Conservation (phyloP, 2,888 invertebrate genomes). For the Anthophora plumipes region DNA sequence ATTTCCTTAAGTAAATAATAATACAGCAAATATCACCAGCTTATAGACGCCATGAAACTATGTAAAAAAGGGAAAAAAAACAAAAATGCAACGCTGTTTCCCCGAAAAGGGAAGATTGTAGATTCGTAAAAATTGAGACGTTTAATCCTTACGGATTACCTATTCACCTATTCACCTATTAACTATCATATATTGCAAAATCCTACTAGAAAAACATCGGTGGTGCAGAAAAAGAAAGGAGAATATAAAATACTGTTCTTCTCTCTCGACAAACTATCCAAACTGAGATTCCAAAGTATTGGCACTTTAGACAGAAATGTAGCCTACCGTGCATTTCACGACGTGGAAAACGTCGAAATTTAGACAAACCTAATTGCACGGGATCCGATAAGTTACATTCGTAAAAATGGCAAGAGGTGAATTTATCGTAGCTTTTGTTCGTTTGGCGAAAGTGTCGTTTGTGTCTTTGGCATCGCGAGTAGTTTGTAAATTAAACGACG, state of each 20-base stretch:
- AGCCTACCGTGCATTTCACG: no score
- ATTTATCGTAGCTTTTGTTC: background rate
- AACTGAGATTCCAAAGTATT: background rate
- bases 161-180: no score
- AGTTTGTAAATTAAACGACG: background rate
- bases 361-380: no score
- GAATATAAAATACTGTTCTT: conserved; percentile 8
- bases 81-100: background rate
- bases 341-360: no score
- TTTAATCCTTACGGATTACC: background rate
- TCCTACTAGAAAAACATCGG: no score
- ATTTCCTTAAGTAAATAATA: background rate
- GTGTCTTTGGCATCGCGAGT: conserved; percentile 19
- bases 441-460: background rate
- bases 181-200: no score
- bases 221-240: background rate
- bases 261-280: background rate
- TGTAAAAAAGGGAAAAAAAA: no score
- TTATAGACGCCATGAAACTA: no score
- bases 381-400: no score
- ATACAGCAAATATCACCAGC: background rate
- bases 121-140: background rate
- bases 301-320: no score
- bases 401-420: background rate
- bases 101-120: background rate